Evolutionary conservation across 2,888 invertebrate species (phyloP).

Genomic region (Octonoba sinensis): DNA sequence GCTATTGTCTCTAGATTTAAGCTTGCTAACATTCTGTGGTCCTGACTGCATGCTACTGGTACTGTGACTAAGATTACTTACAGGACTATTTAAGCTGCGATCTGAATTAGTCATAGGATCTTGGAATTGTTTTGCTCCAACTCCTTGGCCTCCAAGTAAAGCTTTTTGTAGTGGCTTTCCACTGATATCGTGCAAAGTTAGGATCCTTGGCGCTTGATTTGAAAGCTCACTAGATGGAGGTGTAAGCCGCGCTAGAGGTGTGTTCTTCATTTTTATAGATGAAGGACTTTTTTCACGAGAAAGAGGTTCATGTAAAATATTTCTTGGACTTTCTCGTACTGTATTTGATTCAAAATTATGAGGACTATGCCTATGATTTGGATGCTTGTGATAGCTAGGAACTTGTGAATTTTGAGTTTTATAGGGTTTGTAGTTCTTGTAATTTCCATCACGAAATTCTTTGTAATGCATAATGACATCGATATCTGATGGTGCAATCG

Average conservation of each 20-base stretch:
- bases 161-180: constrained; percentile 93
- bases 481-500: constrained; percentile 96
- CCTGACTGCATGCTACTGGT: constrained; percentile 70
- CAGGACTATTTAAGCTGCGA: constrained; percentile 90
- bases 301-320: constrained; percentile 68
- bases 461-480: constrained; percentile 97
- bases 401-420: constrained; percentile 75
- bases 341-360: constrained; percentile 74
- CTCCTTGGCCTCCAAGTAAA: constrained; percentile 87
- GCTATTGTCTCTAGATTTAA: constrained; percentile 73
- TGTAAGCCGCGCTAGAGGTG: constrained; percentile 88
- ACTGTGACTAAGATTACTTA: constrained; percentile 89
- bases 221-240: constrained; percentile 94
- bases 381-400: constrained; percentile 74
- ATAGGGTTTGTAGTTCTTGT: constrained; percentile 85
- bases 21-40: constrained; percentile 60
- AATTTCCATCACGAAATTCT: constrained; percentile 85
- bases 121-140: constrained; percentile 67
- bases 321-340: constrained; percentile 74
- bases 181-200: constrained; percentile 93
- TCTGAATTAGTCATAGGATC: constrained; percentile 88
- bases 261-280: constrained; percentile 82
- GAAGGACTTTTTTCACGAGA: constrained; percentile 66
- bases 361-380: constrained; percentile 83
- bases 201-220: constrained; percentile 89